A percentile compares a stretch with the other conserved stretches of the same genome.
Evolutionary conservation across 2,888 invertebrate species (phyloP).

Genomic region (Notodonta ziczac): DNA sequence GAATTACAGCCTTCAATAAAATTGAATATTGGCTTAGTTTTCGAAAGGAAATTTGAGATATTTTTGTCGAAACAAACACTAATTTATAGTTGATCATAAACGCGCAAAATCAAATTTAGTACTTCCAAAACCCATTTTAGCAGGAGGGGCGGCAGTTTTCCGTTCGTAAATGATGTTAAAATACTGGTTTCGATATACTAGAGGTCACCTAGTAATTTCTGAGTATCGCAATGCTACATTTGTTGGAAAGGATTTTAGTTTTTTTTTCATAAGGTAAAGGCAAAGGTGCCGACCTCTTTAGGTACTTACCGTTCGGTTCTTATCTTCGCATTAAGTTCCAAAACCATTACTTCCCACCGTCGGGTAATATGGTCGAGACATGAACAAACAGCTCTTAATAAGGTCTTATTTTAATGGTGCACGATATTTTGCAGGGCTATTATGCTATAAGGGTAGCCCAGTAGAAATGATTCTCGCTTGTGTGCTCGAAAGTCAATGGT

Average conservation of each 20-base stretch:
- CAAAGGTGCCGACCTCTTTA: slow-evolving; percentile 36
- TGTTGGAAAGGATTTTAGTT: slow-evolving; percentile 28
- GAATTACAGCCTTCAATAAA: neutral
- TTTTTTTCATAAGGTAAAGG: slow-evolving; percentile 30
- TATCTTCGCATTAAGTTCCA: slow-evolving; percentile 59
- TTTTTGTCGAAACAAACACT: neutral
- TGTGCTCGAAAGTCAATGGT: too few species aligned
- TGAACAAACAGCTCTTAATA: slow-evolving; percentile 38
- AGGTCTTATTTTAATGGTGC: too few species aligned
- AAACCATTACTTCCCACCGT: slow-evolving; percentile 59
- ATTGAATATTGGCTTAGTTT: neutral
- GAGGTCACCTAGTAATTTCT: slow-evolving; percentile 30
- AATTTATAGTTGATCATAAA: neutral
- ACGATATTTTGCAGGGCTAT: too few species aligned
- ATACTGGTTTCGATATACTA: slow-evolving; percentile 25
- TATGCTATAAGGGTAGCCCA: too few species aligned
- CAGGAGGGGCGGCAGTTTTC: slow-evolving; percentile 6
- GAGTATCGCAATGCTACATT: slow-evolving; percentile 34
- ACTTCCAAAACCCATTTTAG: neutral
- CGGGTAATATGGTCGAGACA: slow-evolving; percentile 42
- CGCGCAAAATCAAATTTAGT: neutral
- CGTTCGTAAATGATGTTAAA: slow-evolving; percentile 16
- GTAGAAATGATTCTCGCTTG: too few species aligned
- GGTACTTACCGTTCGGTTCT: slow-evolving; percentile 51
- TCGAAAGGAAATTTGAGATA: neutral